A percentile compares a stretch with the other conserved stretches of the same genome.
phyloP scores from a whole-genome alignment of 2,888 invertebrate genomes.

The Epinotia brunnichana region DNA sequence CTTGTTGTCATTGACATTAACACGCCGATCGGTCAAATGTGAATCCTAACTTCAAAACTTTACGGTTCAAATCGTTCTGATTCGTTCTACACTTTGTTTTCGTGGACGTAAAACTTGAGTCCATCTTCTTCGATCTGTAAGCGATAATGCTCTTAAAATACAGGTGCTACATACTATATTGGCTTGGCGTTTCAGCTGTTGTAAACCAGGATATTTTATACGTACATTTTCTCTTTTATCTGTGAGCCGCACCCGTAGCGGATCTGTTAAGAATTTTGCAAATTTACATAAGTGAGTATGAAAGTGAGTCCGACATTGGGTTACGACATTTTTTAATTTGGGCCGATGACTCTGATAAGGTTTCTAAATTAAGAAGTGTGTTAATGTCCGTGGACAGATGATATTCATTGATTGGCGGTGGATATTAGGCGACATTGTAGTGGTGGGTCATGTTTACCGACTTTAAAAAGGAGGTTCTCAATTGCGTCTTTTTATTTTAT shows the following conservation, averaged over 20 bases:
- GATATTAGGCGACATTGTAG: no score
- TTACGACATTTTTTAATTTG: conserved; percentile 36
- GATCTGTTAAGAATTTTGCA: conserved; percentile 51
- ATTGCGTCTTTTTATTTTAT: no score
- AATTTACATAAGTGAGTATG: conserved; percentile 52
- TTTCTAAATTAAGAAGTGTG: conserved; percentile 20
- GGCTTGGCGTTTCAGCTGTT: conserved; percentile 16
- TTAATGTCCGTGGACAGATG: not conserved
- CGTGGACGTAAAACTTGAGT: conserved; percentile 15
- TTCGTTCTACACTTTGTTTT: conserved; percentile 25
- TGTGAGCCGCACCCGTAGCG: conserved; percentile 51
- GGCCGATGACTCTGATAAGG: conserved; percentile 28
- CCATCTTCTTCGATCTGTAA: conserved; percentile 41
- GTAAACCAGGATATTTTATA: conserved; percentile 56
- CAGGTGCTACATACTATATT: conserved; percentile 45
- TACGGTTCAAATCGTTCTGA: not conserved
- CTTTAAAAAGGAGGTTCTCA: no score
- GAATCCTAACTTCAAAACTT: conserved; percentile 4
- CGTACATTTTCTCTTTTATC: conserved; percentile 58
- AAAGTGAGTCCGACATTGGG: conserved; percentile 46
- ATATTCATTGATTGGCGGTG: not conserved
- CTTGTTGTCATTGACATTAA: conserved; percentile 26
- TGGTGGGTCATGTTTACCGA: no score
- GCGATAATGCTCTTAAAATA: conserved; percentile 48
- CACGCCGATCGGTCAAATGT: conserved; percentile 1